These are phyloP conservation scores for Phoeniculus purpureus DNA, from an alignment of 2,797 vertebrate genomes.

Conservation along the genomic window DNA sequence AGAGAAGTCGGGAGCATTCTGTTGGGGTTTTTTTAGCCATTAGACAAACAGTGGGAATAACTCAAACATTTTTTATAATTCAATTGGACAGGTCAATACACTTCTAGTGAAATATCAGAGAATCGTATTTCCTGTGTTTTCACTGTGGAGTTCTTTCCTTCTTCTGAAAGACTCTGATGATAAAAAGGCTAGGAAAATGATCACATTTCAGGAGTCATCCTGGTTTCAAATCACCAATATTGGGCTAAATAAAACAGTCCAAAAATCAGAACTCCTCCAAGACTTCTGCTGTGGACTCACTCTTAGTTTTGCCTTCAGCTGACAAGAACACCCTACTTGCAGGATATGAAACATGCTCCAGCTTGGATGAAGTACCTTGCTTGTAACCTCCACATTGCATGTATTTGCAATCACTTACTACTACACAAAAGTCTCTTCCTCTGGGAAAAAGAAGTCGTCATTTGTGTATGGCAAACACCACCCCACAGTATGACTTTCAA, in stretches of 20 bases:
- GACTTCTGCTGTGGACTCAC: not conserved
- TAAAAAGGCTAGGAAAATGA: not conserved
- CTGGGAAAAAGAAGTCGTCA: not conserved
- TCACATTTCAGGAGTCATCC: not conserved
- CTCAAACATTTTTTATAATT: not conserved
- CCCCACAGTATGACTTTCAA: not conserved
- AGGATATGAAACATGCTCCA: slow-evolving; percentile 43
- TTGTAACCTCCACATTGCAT: not conserved
- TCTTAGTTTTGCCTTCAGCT: not conserved
- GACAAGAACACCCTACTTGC: not conserved
- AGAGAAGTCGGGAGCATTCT: not conserved
- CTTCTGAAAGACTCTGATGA: not conserved
- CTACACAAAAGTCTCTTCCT: not conserved
- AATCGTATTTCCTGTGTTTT: slow-evolving; percentile 1
- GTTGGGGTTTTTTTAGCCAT: not conserved
- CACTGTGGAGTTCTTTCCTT: not conserved
- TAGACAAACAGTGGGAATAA: not conserved
- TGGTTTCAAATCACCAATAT: not conserved
- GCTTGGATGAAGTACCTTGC: not conserved
- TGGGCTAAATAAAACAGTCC: not conserved
- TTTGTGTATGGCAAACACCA: not conserved
- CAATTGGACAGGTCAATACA: not conserved
- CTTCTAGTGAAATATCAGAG: not conserved
- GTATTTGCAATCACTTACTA: not conserved
- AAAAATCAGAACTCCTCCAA: not conserved